Evolutionary conservation across 2,888 invertebrate species (phyloP).

Genomic region (Branchellion lobata): DNA sequence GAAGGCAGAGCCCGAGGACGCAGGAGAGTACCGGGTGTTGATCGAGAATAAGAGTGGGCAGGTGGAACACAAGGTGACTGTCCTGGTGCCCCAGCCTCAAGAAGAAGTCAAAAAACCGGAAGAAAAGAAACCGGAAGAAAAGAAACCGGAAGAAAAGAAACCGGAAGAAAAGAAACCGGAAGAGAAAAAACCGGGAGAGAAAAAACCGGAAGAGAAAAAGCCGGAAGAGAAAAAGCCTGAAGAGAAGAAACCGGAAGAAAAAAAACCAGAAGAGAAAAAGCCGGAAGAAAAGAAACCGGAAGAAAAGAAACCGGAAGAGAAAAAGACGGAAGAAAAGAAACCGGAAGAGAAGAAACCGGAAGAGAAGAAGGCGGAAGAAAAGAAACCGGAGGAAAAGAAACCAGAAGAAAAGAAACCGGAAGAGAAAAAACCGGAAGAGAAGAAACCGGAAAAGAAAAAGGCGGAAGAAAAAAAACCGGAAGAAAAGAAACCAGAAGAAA

Average conservation of each 20-base stretch:
- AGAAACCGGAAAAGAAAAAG: neutral
- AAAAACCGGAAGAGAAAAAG: neutral
- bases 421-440: neutral
- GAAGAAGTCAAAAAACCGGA: neutral
- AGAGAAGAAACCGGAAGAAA: neutral
- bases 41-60: constrained; percentile 53
- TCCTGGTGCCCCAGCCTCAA: neutral
- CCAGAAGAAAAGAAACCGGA: neutral
- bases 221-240: neutral
- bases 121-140: constrained; percentile 9
- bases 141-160: neutral
- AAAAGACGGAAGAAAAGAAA: neutral
- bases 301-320: neutral
- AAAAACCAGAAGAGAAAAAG: constrained; percentile 5
- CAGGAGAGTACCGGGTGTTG: constrained; percentile 53
- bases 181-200: neutral
- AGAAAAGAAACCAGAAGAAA: neutral
- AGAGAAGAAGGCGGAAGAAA: neutral
- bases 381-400: neutral
- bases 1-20: constrained; percentile 50
- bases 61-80: neutral
- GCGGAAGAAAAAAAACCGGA: neutral
- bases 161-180: neutral
- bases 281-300: neutral
- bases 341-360: neutral